These are phyloP conservation scores for Notothenia rossii DNA, from an alignment of 2,113 vertebrate genomes.

Conservation along the genomic window DNA sequence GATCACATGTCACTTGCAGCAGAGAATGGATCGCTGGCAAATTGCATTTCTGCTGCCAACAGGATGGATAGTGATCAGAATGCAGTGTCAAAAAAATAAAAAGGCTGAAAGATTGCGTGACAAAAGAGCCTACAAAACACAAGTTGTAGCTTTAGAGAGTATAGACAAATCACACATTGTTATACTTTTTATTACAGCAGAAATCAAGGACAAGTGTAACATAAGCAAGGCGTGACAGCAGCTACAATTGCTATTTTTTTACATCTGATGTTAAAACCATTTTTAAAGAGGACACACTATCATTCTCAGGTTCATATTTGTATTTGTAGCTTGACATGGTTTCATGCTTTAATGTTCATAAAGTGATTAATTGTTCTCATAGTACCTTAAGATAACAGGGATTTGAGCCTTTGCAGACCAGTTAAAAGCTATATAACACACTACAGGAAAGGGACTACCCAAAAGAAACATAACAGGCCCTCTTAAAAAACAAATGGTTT, in stretches of 20 bases:
- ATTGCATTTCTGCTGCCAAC: conserved; percentile 35
- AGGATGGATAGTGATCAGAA: conserved; percentile 10
- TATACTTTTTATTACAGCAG: background rate
- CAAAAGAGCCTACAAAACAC: background rate
- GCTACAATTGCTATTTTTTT: background rate
- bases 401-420: too few species aligned
- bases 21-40: conserved; percentile 38
- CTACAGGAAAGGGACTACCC: too few species aligned
- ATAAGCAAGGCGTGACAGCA: background rate
- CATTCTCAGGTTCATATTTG: too few species aligned
- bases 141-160: background rate
- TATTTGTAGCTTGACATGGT: too few species aligned
- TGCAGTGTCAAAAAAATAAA: background rate
- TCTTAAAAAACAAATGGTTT: background rate
- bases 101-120: background rate
- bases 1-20: conserved; percentile 40
- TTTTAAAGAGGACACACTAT: background rate
- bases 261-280: background rate
- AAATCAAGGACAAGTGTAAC: conserved; percentile 26
- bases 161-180: background rate
- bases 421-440: too few species aligned
- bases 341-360: too few species aligned
- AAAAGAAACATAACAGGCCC: too few species aligned
- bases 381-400: too few species aligned
- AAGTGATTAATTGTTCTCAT: too few species aligned